A percentile compares a stretch with the other conserved stretches of the same genome.
Conservation (phyloP, 2,113 vertebrate genomes). For the Puffinus mauretanicus region DNA sequence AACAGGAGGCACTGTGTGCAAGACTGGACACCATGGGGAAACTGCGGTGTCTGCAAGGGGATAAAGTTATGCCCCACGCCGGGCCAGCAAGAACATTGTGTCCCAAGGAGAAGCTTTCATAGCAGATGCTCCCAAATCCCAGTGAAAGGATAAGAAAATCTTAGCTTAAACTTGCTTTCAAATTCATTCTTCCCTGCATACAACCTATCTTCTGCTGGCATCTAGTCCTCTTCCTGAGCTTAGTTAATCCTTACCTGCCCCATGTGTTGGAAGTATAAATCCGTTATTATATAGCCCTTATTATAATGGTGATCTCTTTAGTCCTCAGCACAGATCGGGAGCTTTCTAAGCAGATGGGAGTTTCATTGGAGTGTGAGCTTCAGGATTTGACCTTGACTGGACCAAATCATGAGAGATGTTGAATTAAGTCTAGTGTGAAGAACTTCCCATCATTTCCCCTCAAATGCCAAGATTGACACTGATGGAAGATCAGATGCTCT, state of each 20-base stretch:
- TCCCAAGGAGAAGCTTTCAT: background rate
- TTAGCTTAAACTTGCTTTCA: background rate
- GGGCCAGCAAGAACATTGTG: background rate
- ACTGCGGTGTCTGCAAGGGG: accelerated
- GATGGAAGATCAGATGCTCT: background rate
- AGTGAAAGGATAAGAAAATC: background rate
- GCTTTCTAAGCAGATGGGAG: background rate
- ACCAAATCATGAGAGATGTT: background rate
- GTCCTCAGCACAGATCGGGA: background rate
- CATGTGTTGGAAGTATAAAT: background rate
- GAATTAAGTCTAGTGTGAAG: background rate
- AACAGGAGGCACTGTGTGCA: background rate
- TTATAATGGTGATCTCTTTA: background rate
- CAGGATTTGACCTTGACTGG: background rate
- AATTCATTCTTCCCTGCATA: background rate
- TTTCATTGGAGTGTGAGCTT: background rate
- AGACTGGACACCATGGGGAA: no score
- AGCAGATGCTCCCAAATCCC: background rate
- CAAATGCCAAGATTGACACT: background rate
- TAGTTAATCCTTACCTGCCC: no score
- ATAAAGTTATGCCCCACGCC: accelerated
- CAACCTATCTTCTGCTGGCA: background rate
- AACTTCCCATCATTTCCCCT: background rate
- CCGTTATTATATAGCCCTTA: background rate
- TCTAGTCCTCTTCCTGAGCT: background rate